Evolutionary conservation across 92 coral and sea anemone species (phyloP).

Genomic region (Porites evermanni): DNA sequence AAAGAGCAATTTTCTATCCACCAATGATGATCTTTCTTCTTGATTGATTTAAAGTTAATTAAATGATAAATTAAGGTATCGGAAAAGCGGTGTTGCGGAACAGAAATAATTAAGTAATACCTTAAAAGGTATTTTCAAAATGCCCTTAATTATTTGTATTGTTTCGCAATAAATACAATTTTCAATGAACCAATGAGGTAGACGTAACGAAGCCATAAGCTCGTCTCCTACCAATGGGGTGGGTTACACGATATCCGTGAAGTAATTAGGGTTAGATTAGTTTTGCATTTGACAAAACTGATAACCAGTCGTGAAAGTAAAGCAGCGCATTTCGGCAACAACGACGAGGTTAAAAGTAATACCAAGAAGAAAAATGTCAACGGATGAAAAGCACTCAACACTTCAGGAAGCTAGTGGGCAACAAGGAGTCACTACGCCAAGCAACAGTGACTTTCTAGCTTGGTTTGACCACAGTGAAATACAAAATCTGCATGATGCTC

Average conservation of each 20-base stretch:
- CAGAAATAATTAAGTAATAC: not conserved
- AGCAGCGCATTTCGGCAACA: not conserved
- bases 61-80: no score
- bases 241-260: no score
- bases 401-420: not conserved
- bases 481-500: not conserved
- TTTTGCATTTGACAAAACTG: no score
- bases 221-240: no score
- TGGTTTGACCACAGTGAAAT: not conserved
- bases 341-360: not conserved
- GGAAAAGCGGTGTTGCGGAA: no score
- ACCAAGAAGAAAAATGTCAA: not conserved
- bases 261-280: no score
- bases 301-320: no score
- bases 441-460: not conserved
- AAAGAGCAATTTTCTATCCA: not conserved
- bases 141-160: not conserved
- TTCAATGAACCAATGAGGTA: no score
- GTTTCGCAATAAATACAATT: not conserved
- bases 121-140: not conserved
- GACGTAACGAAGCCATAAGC: no score
- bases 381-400: not conserved
- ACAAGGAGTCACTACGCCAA: not conserved
- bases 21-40: not conserved
- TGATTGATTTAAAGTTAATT: not conserved